Evolutionary conservation across 1,140 invertebrate species (phyloP).

Genomic region (Lasioglossum albipes): DNA sequence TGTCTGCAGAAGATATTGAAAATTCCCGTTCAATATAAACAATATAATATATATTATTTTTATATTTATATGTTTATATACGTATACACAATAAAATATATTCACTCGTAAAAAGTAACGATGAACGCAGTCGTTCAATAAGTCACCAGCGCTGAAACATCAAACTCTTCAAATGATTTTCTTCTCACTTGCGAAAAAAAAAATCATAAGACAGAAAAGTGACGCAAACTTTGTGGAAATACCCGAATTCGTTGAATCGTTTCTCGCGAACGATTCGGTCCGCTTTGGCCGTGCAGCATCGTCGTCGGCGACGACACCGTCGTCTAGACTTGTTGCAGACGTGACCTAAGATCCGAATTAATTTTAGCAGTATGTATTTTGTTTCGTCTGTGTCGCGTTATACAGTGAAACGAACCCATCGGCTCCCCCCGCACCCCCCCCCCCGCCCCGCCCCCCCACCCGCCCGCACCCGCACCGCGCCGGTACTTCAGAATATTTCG

Average conservation of each 20-base stretch:
- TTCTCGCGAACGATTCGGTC: conserved; percentile 43
- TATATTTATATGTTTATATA: too few species aligned
- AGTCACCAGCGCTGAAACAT: too few species aligned
- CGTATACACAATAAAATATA: too few species aligned
- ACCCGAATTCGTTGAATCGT: conserved; percentile 45
- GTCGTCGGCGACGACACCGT: conserved; percentile 50
- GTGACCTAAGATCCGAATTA: conserved; percentile 73
- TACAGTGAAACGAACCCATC: conserved; percentile 36
- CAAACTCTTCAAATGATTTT: too few species aligned
- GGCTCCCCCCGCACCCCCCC: too few species aligned
- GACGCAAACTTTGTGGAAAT: conserved; percentile 44
- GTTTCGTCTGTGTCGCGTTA: conserved; percentile 69
- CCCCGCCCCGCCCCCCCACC: too few species aligned
- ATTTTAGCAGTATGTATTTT: conserved; percentile 76
- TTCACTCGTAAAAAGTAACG: too few species aligned
- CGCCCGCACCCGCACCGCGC: conserved; percentile 27
- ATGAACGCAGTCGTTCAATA: too few species aligned
- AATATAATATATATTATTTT: too few species aligned
- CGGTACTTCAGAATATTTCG: conserved; percentile 60
- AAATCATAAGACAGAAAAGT: neutral
- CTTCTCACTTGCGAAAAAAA: too few species aligned
- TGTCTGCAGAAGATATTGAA: too few species aligned
- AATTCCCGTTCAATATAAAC: too few species aligned
- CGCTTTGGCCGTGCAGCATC: conserved; percentile 38
- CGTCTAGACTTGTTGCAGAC: conserved; percentile 75